phyloP scores from a whole-genome alignment of 2,888 invertebrate species.

The Ormyrus nitidulus region DNA sequence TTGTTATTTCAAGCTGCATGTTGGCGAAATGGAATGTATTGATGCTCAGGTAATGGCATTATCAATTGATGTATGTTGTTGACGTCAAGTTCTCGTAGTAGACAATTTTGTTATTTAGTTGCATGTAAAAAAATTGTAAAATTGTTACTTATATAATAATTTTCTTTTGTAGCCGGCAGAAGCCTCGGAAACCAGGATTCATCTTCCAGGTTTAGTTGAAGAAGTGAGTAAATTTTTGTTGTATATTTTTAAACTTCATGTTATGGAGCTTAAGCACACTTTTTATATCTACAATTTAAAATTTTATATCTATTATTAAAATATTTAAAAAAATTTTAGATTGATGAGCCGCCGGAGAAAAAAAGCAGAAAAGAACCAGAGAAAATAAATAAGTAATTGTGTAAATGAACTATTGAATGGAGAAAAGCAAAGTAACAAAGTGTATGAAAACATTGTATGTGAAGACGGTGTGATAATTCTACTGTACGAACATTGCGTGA shows the following conservation, averaged over 20 bases:
- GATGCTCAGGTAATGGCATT: constrained; percentile 81
- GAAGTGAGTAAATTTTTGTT: constrained; percentile 69
- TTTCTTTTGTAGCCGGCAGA: constrained; percentile 81
- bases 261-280: neutral
- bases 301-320: neutral
- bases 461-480: constrained; percentile 63
- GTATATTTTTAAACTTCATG: neutral
- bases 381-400: constrained; percentile 73
- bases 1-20: constrained; percentile 78
- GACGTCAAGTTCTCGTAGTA: constrained; percentile 54
- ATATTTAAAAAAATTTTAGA: constrained; percentile 63
- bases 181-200: constrained; percentile 88
- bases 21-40: constrained; percentile 79
- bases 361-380: constrained; percentile 73
- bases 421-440: constrained; percentile 43
- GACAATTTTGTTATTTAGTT: constrained; percentile 47
- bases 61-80: constrained; percentile 50
- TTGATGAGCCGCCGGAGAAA: constrained; percentile 74
- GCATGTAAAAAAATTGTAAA: constrained; percentile 36
- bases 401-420: constrained; percentile 61
- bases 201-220: constrained; percentile 83
- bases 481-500: constrained; percentile 63
- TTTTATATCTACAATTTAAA: too few relatives aligned
- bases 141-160: constrained; percentile 8
- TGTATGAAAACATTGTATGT: constrained; percentile 46